Base-by-base conservation (phyloP, 2,888 invertebrate species). In the Acrobasis repandana region DNA sequence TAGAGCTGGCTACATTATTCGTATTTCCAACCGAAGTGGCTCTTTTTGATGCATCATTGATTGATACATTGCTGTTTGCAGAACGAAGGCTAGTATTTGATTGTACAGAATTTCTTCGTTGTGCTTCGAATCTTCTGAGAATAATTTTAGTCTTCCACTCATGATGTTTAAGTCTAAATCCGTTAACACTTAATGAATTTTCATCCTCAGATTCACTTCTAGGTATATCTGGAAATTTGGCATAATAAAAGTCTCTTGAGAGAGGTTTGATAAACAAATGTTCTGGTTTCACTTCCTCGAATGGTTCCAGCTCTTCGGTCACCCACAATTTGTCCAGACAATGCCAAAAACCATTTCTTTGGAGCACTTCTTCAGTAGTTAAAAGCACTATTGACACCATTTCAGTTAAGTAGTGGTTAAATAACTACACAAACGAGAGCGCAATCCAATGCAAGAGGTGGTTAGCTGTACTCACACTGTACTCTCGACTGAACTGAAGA, bases 201-300 rank as follows among this genome's bases (percentile, higher is more conserved):
- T 91, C 91, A 36, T 90, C 92, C 60, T 92, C 92, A 0, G 91
- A 91, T 73, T 90, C 90, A 67, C 92, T 91, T 74, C 90, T 78
- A 0, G 85, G 83, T 77, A 92, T 89, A 51, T 91, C 90, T 1
- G 90, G 90, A 65, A 79, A 80, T 65, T 83, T 89, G 0, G 87
- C 75, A 63, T 92, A 90, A 63, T 91, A 92, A 18, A 81, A 70
- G 63, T 91, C 92, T 72, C 85, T 85, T 15, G 90, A 77, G 0
- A 90, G 68, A 0, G 92, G 91, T 67, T 89, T 91, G 1, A 67
- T 61, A 69, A 80, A 91, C 38, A 77, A 61, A 62, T 89, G 79
- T 68, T 90, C 88, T 0, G 80, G 79, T 67, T 82, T 83, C 3
- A 90, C 77, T 65, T 90, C 90, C 65, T 90, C 90, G 65, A 91